Percentiles rank a stretch among this genome's conserved stretches.
Conservation (phyloP, 2,113 vertebrate species). For the Toxotes chatareus region DNA sequence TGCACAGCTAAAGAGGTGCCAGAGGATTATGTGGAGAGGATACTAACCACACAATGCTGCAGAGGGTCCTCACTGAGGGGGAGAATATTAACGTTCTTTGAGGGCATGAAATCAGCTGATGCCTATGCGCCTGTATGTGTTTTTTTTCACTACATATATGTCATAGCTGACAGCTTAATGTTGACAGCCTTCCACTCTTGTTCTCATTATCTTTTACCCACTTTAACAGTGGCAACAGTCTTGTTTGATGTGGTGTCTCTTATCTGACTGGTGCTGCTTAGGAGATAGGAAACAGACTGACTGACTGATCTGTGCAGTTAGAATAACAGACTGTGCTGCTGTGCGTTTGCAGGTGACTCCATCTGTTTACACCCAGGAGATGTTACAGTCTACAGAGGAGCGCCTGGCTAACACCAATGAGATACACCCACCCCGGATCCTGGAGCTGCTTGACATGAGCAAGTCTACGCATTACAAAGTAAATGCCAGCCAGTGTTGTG, state of each 20-base stretch:
- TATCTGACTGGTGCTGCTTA: background rate
- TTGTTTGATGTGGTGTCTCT: constrained; percentile 15
- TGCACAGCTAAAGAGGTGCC: constrained; percentile 28
- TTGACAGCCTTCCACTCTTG: background rate
- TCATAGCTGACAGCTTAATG: constrained; percentile 18
- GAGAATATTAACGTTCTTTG: background rate
- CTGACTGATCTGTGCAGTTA: background rate
- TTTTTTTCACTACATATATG: background rate
- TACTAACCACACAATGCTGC: constrained; percentile 22
- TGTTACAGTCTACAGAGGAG: constrained; percentile 87
- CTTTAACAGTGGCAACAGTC: background rate
- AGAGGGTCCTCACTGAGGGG: constrained; percentile 5
- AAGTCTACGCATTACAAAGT: constrained; percentile 88
- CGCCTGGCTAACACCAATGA: constrained; percentile 78
- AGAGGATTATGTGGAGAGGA: constrained; percentile 24
- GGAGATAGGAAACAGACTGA: background rate
- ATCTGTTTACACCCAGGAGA: constrained; percentile 89
- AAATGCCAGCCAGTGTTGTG: constrained; percentile 39
- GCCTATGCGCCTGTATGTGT: constrained; percentile 5
- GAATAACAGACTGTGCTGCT: constrained; percentile 10
- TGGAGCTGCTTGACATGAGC: constrained; percentile 85
- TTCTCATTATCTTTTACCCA: constrained; percentile 30
- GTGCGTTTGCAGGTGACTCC: constrained; percentile 87
- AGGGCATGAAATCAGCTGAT: constrained; percentile 3
- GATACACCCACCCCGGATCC: constrained; percentile 80